A percentile compares a stretch with the other conserved stretches of the same genome.
These are phyloP conservation scores for Myopa tessellatipennis DNA, from an alignment of 2,888 invertebrate species.

Conservation along the genomic window DNA sequence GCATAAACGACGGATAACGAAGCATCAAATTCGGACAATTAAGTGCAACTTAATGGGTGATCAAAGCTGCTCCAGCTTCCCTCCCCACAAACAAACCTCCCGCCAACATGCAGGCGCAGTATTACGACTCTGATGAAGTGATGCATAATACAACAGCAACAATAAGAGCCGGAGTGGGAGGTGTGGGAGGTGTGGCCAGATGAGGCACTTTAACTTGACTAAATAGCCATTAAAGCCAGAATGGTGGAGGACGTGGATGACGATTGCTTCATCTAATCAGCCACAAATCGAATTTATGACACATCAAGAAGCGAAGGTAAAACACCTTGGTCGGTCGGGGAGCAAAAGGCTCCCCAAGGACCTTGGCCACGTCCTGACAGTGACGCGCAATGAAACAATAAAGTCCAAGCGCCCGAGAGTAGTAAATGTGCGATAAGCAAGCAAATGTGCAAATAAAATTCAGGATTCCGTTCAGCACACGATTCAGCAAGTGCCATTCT, in stretches of 20 bases:
- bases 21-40: conserved; percentile 47
- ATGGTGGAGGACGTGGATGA: conserved; percentile 12
- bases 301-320: conserved; percentile 51
- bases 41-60: conserved; percentile 49
- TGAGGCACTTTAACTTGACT: conserved; percentile 25
- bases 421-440: conserved; percentile 33
- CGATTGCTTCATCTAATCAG: conserved; percentile 29
- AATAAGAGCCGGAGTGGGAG: neutral
- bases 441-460: conserved; percentile 39
- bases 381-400: conserved; percentile 27
- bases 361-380: neutral
- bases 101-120: conserved; percentile 32
- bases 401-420: conserved; percentile 20
- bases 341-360: conserved; percentile 22
- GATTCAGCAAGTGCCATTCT: conserved; percentile 26
- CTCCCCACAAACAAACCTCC: neutral
- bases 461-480: conserved; percentile 17
- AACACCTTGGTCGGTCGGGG: neutral
- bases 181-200: neutral
- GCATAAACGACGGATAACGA: conserved; percentile 28
- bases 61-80: conserved; percentile 17
- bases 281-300: conserved; percentile 52
- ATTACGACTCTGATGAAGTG: conserved; percentile 53
- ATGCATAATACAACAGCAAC: conserved; percentile 29
- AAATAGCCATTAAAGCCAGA: conserved; percentile 26